These are phyloP conservation scores for Stegana nigrithorax DNA, from an alignment of 2,888 invertebrate species.

Conservation along the genomic window DNA sequence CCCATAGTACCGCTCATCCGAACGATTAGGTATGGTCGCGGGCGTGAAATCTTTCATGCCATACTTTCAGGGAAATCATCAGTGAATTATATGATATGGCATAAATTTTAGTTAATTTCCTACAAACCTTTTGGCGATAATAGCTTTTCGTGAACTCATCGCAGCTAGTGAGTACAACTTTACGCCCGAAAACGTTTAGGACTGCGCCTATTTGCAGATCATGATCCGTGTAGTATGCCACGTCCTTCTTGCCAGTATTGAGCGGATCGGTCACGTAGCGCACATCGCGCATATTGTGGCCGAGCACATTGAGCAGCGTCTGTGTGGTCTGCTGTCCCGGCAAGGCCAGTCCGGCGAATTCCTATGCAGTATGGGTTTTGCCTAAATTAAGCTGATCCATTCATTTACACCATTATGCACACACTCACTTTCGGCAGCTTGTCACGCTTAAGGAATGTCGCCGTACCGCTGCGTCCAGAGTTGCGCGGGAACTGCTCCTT, in stretches of 20 bases:
- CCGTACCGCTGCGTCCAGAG: conserved; percentile 78
- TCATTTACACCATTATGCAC: no score
- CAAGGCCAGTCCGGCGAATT: conserved; percentile 59
- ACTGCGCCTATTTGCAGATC: conserved; percentile 87
- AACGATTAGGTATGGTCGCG: conserved; percentile 48
- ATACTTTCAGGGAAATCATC: conserved; percentile 50
- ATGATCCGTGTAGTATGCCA: conserved; percentile 60
- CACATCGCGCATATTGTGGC: conserved; percentile 70
- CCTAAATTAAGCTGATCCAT: neutral
- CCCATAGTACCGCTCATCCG: conserved; percentile 41
- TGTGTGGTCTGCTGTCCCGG: conserved; percentile 70
- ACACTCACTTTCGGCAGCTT: conserved; percentile 85
- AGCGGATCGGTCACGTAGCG: conserved; percentile 74
- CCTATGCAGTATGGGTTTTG: conserved; percentile 22
- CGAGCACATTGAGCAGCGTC: conserved; percentile 76
- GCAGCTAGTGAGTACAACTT: conserved; percentile 83
- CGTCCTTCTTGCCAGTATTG: conserved; percentile 69
- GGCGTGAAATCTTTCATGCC: conserved; percentile 65
- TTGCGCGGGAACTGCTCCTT: conserved; percentile 78
- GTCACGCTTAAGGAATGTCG: conserved; percentile 80
- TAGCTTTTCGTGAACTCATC: conserved; percentile 88
- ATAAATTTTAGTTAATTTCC: no score
- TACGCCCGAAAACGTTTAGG: conserved; percentile 84
- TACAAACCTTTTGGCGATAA: conserved; percentile 74
- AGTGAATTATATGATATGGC: neutral